phyloP scores from a whole-genome alignment of 2,113 vertebrate genomes.

The Scalopus aquaticus region DNA sequence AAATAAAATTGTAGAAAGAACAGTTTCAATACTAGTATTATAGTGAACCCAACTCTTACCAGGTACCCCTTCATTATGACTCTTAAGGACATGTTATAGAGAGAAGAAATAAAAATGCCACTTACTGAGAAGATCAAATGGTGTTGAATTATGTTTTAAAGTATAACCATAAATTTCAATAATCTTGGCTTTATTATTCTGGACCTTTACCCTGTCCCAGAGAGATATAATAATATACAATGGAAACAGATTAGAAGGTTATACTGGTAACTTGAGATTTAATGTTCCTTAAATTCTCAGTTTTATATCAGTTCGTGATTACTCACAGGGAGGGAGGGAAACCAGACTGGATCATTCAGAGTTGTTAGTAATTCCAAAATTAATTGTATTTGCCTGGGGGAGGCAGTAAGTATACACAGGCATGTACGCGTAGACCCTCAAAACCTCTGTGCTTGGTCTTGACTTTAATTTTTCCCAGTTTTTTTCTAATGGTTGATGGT shows the following conservation, averaged over 20 bases:
- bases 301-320: background rate
- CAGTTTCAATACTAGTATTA: slow-evolving; percentile 28
- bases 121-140: background rate
- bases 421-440: fast-evolving
- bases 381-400: background rate
- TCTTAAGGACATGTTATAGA: background rate
- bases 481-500: background rate
- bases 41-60: background rate
- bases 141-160: background rate
- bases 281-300: background rate
- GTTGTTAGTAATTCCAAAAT: background rate
- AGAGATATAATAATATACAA: background rate
- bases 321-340: background rate
- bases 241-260: background rate
- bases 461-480: background rate
- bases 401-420: no score
- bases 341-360: background rate
- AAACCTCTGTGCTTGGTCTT: background rate
- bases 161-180: background rate
- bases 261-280: background rate
- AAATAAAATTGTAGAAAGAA: slow-evolving; percentile 72
- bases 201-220: background rate
- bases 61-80: background rate
- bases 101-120: background rate
- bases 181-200: background rate